These are phyloP conservation scores for Ypsolopha scabrella DNA, from an alignment of 2,888 invertebrate genomes.

Conservation along the genomic window DNA sequence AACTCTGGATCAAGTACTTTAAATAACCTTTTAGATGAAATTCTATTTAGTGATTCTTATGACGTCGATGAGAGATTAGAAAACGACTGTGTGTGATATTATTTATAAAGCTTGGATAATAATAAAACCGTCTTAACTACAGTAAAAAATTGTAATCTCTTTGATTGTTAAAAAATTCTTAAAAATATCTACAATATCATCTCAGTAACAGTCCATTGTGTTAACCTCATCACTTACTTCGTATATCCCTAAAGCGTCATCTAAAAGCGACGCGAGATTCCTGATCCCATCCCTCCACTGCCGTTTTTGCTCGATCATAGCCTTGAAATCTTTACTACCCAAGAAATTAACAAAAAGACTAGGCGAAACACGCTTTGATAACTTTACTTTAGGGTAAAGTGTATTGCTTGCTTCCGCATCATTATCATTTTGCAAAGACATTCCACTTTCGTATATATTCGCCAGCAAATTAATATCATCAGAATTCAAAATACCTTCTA, in stretches of 20 bases:
- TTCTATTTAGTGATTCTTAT: too few relatives aligned
- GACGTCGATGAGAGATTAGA: too few relatives aligned
- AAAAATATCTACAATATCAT: slow-evolving; percentile 2
- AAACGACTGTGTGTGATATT: too few relatives aligned
- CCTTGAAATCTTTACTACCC: slow-evolving; percentile 70
- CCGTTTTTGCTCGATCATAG: slow-evolving; percentile 69
- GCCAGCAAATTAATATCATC: slow-evolving; percentile 73
- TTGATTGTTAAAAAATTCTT: background rate
- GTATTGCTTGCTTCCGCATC: slow-evolving; percentile 22
- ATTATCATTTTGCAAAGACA: slow-evolving; percentile 34
- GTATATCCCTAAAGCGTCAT: slow-evolving; percentile 78
- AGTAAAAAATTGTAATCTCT: background rate
- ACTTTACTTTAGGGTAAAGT: slow-evolving; percentile 35
- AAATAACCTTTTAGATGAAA: too few relatives aligned
- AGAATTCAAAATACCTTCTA: slow-evolving; percentile 74
- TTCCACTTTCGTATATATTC: slow-evolving; percentile 70
- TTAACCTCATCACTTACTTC: slow-evolving; percentile 66
- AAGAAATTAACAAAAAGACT: slow-evolving; percentile 72
- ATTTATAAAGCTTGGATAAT: background rate
- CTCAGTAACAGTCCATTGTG: slow-evolving; percentile 78
- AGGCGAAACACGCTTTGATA: slow-evolving; percentile 49
- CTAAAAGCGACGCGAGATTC: slow-evolving; percentile 78
- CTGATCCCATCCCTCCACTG: slow-evolving; percentile 77
- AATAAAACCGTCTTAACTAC: background rate
- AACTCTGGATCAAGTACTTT: too few relatives aligned